Evolutionary conservation across 2,888 invertebrate genomes (phyloP), one percentile per base, ranked within the genome.

Genomic region (Nephrotoma appendiculata): DNA sequence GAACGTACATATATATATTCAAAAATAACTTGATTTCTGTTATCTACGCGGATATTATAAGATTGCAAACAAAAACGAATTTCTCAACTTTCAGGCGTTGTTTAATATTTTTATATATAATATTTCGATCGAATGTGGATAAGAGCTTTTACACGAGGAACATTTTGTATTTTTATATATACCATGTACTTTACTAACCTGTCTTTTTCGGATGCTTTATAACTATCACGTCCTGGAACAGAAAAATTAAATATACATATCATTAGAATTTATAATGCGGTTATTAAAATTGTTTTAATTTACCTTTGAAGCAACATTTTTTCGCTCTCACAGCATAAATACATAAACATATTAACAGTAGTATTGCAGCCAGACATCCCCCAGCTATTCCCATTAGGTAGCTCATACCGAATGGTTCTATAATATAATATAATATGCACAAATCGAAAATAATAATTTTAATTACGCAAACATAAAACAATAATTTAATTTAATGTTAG

Each of bases 151-250:
- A 31, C 9, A 15, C n/a, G 5, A 52, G 6, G 7, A 15, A 57
- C 11, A 57, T 57, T 6, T 19, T 57, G 43, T 83, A 48, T 15
- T 4, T 31, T 57, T 57, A 15, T 19, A 19, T 19, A 19, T 52
- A 57, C 15, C 31, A 31, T 1, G n/a, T 12, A 84, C 84, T 42
- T n/a, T 84, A 87, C 94, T 95, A 92, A 96, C 96, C 95, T 95
- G 93, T 96, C 96, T 92, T 96, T 93, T 92, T 96, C 96, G 90
- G 95, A 94, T 92, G 96, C 95, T 93, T 96, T 95, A 93, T 96
- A 96, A 92, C 96, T 96, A 89, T 95, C 95, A 93, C 95, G 95
- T 91, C 95, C 96, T 96, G 94, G 88, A 93, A 93, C 89, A 89
- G 87, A 89, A n/a, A n/a, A n/a, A n/a, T n/a, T n/a, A n/a, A n/a